Evolutionary conservation across 1,140 invertebrate genomes (phyloP), one percentile per base, ranked within the genome.

Genomic region (Venustaconcha ellipsiformis): DNA sequence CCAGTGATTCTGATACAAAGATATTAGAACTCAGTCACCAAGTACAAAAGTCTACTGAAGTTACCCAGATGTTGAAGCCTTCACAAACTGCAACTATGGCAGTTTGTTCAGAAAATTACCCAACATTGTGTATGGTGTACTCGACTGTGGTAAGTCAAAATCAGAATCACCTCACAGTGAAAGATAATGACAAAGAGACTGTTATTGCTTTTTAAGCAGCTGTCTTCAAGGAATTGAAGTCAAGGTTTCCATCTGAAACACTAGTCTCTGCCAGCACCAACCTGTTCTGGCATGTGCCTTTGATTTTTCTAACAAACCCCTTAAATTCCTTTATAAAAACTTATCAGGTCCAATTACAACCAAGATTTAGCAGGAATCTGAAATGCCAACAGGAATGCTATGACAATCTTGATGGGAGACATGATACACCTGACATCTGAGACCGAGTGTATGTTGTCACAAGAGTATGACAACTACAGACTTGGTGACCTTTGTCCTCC

Each of bases 181-280:
- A 18, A 26, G 72, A 66, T 17, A 14, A 57, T 66, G 72, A 67
- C 64, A 67, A 17, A 4, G 18, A 13, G 20, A 57, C 59, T 37
- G 20, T 72, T n/a, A 48, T 64, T 14, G 20, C 57, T 26, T 63
- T 72, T n/a, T 64, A 72, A 65, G 64, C 57, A 58, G 57, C 65
- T 58, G 65, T 60, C 23, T 37, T n/a, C 1, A 67, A 57, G 13
- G 72, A 67, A 1, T 57, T 73, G 17, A 26, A 26, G n/a, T 67
- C n/a, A 18, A n/a, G 63, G 20, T 73, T 73, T 58, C 72, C 63
- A 18, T 18, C 14, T 17, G 56, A 56, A 55, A 58, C n/a, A 26
- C 66, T n/a, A 17, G 18, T 57, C 18, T 57, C 12, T 57, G 14
- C 37, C n/a, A 30, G 17, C 37, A 23, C 26, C 30, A 55, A 18